phyloP scores from a whole-genome alignment of 1,140 invertebrate species.

The Zaprionus nigranus region DNA sequence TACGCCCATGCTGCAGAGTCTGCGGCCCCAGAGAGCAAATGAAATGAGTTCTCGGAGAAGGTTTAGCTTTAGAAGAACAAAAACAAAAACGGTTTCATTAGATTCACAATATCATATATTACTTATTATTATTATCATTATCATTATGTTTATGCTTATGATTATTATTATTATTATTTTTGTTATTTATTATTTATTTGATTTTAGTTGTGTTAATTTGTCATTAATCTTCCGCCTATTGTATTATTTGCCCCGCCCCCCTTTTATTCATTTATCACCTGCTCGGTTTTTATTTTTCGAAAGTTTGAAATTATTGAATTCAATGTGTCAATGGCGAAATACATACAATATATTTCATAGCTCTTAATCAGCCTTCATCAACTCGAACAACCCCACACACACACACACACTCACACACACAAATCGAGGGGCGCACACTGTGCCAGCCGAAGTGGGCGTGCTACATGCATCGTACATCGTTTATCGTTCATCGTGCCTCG shows the following conservation, averaged over 20 bases:
- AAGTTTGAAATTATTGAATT: conserved; percentile 72
- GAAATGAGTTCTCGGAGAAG: conserved; percentile 33
- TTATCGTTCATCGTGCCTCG: conserved; percentile 1
- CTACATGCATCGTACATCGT: conserved; percentile 2
- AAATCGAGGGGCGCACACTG: conserved; percentile 40
- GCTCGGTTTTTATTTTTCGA: conserved; percentile 31
- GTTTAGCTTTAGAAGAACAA: conserved; percentile 67
- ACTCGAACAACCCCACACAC: conserved; percentile 49
- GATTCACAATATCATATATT: conserved; percentile 52
- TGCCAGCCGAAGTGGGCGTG: conserved; percentile 37
- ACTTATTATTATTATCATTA: conserved; percentile 12
- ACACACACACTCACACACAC: conserved; percentile 37
- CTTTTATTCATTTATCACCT: conserved; percentile 44
- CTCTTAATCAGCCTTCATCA: conserved; percentile 47
- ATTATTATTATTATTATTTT: conserved; percentile 61
- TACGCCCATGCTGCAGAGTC: conserved; percentile 74
- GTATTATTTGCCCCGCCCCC: conserved; percentile 47
- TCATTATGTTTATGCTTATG: conserved; percentile 14
- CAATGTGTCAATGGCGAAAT: conserved; percentile 80
- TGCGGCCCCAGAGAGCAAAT: conserved; percentile 58
- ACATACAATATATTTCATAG: conserved; percentile 54
- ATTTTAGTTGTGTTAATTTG: conserved; percentile 74
- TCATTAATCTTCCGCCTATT: conserved; percentile 53
- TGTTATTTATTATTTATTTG: conserved; percentile 81
- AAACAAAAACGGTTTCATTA: conserved; percentile 60